phyloP scores from a whole-genome alignment of 2,797 vertebrate genomes.

The Gallirallus australis region DNA sequence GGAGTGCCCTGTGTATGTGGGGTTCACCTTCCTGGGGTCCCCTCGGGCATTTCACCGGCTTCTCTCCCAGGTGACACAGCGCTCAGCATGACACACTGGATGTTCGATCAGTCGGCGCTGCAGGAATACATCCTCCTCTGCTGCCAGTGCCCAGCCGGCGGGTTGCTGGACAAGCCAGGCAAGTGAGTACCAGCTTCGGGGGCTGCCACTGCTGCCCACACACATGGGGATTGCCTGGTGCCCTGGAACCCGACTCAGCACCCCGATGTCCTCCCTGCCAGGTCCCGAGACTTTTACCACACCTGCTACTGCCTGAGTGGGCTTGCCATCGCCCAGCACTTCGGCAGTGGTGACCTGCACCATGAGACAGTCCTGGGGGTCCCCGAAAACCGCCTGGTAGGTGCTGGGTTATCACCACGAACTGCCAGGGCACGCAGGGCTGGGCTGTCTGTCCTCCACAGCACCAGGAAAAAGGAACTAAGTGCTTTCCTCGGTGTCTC shows the following conservation, averaged over 20 bases:
- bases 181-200: conserved; percentile 85
- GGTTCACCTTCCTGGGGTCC: rapidly evolving
- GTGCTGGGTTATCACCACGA: background rate
- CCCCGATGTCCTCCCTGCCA: conserved; percentile 10
- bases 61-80: conserved; percentile 83
- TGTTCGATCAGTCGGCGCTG: conserved; percentile 94
- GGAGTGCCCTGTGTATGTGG: too few relatives aligned
- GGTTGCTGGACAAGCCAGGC: conserved; percentile 95
- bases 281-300: conserved; percentile 97
- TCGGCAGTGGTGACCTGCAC: conserved; percentile 88
- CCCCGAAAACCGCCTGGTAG: conserved; percentile 92
- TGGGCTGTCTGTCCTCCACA: rapidly evolving
- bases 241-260: background rate
- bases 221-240: background rate
- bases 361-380: conserved; percentile 87
- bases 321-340: conserved; percentile 94
- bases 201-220: too few relatives aligned
- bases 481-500: background rate
- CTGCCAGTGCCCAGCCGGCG: conserved; percentile 93
- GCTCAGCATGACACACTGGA: conserved; percentile 91
- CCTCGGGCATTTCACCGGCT: background rate
- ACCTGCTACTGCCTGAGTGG: conserved; percentile 98
- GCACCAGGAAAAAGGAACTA: background rate
- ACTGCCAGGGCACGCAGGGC: too few relatives aligned
- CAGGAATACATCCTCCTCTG: conserved; percentile 98